Percentiles rank a stretch among this genome's conserved stretches.
phyloP scores from a whole-genome alignment of 2,113 vertebrate genomes.

The Oenanthe oenanthe region DNA sequence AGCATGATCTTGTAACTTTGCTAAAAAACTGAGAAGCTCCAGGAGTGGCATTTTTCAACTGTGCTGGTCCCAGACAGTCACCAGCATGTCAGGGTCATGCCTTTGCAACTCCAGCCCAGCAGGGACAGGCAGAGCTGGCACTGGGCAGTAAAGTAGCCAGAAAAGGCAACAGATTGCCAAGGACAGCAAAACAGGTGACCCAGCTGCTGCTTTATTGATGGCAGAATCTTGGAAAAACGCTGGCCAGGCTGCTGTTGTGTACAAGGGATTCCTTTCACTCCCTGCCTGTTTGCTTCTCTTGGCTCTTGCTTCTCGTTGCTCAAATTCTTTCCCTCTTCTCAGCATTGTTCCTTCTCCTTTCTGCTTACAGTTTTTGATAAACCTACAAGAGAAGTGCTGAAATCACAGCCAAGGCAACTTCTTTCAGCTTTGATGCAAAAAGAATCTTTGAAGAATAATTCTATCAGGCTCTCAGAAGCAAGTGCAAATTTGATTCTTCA shows the following conservation, averaged over 20 bases:
- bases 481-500: slow-evolving; percentile 43
- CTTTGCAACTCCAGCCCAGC: neutral
- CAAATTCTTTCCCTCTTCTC: neutral
- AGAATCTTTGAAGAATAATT: slow-evolving; percentile 41
- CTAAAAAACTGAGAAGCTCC: neutral
- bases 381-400: neutral
- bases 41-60: neutral
- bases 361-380: neutral
- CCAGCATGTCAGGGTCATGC: fast-evolving
- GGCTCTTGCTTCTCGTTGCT: neutral
- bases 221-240: neutral
- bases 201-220: neutral
- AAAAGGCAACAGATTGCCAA: neutral
- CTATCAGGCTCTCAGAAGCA: neutral
- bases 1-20: neutral
- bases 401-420: neutral
- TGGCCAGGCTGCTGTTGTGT: neutral
- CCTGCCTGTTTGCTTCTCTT: neutral
- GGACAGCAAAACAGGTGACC: neutral
- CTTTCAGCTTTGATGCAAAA: neutral
- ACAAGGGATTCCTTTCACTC: neutral
- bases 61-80: neutral
- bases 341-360: neutral
- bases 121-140: neutral
- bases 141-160: neutral